A percentile compares a stretch with the other conserved stretches of the same genome.
phyloP scores from a whole-genome alignment of 2,888 invertebrate genomes.

The Amphipoea oculea region DNA sequence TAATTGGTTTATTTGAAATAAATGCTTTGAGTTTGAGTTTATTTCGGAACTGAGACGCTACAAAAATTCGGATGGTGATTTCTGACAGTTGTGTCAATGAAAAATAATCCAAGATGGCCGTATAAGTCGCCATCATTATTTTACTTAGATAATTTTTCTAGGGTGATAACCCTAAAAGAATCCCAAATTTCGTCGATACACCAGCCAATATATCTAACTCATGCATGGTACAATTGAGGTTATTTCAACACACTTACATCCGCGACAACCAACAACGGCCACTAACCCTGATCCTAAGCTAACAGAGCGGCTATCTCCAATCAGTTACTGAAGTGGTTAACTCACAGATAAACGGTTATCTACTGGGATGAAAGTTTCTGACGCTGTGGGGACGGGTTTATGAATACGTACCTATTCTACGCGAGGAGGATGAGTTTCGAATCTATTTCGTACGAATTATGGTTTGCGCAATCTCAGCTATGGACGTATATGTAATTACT shows the following conservation, averaged over 20 bases:
- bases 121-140: not conserved
- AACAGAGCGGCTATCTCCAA: constrained; percentile 58
- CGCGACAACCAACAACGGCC: constrained; percentile 31
- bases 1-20: too few species aligned
- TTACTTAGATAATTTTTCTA: not conserved
- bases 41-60: not conserved
- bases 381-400: constrained; percentile 10
- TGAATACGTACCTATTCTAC: constrained; percentile 5
- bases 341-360: constrained; percentile 60
- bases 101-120: not conserved
- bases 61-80: not conserved
- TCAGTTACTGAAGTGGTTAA: constrained; percentile 61
- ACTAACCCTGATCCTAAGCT: constrained; percentile 53
- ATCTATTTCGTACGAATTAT: constrained; percentile 10
- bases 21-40: not conserved
- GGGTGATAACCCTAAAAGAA: not conserved
- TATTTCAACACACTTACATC: constrained; percentile 23
- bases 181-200: not conserved
- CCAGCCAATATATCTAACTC: constrained; percentile 5
- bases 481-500: too few species aligned
- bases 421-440: constrained; percentile 20
- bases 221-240: constrained; percentile 27
- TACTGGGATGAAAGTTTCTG: constrained; percentile 49
- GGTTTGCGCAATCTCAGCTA: constrained; percentile 24
- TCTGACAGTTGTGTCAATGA: not conserved